Base-by-base conservation (phyloP, 2,113 vertebrate species). In the Hydropotes inermis region DNA sequence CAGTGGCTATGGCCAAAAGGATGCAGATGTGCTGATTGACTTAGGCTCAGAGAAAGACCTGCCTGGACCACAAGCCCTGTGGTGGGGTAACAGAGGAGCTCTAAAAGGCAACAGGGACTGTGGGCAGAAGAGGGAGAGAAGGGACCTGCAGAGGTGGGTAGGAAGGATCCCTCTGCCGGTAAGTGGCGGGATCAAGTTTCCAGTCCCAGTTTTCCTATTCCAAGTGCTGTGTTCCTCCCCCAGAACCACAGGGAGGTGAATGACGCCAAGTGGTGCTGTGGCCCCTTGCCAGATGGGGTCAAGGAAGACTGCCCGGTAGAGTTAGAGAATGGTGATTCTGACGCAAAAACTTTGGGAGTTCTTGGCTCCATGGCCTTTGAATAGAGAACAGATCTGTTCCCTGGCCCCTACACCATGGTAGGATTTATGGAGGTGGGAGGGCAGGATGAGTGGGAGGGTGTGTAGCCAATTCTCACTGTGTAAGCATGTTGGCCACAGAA, bases 331-430 rank as follows among this genome's bases (percentile, higher is more conserved):
- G 60, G 70, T 50, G 55, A n/a, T 64, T 95, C 96, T 97, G 97
- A 98, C 27, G 70, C 89, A 98, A 97, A 52, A 95, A 95, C 89
- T 43, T 79, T 87, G 67, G 82, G 96, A 92, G 94, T 97, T 96
- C 95, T 97, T 97, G 97, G 95, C 97, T 96, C 50, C 5, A 4
- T 1, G 23, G 81, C 74, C 74, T 79, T 89, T 88, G 95, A 91
- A 78, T 76, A 94, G 67, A 96, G 87, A 96, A 97, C 93, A 97
- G 90, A 96, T 76, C 60, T 25, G 25, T 82, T 95, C 95, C 64
- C 87, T 96, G 94, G 89, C 95, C 64, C 33, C 33, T 16, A 0
- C 14, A 27, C 5, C 36, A 54, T 10, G 4, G 79, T 27, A 89
- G 67, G 81, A 96, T 97, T 98, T 97, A 95, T 92, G 82, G 85